phyloP scores from a whole-genome alignment of 2,113 vertebrate genomes.

The Lathamus discolor region DNA sequence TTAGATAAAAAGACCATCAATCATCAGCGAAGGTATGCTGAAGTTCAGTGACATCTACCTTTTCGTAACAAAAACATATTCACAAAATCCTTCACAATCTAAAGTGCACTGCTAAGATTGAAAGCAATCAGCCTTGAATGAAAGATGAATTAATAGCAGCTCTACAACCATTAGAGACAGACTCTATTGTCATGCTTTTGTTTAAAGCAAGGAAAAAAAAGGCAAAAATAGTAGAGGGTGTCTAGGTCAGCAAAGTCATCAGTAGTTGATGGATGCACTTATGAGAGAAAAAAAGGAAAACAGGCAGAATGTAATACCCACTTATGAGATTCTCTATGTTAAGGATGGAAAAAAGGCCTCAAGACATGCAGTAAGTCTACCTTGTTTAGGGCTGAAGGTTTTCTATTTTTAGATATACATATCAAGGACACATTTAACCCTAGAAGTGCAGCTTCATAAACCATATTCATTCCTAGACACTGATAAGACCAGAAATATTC shows the following conservation, averaged over 20 bases:
- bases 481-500: not conserved
- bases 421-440: conserved; percentile 26
- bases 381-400: not conserved
- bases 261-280: conserved; percentile 42
- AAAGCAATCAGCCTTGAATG: conserved; percentile 46
- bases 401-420: not conserved
- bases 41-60: not conserved
- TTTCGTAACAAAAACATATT: conserved; percentile 6
- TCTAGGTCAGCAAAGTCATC: conserved; percentile 51
- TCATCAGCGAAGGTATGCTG: not conserved
- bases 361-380: not conserved
- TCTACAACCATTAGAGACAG: conserved; percentile 38
- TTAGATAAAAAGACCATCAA: not conserved
- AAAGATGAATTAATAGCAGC: conserved; percentile 37
- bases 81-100: not conserved
- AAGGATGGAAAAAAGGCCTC: conserved; percentile 9
- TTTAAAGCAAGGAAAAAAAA: conserved; percentile 29
- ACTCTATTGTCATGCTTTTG: conserved; percentile 6
- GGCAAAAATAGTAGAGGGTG: not conserved
- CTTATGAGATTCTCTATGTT: not conserved
- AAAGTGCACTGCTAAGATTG: not conserved
- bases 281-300: conserved; percentile 32
- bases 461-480: not conserved
- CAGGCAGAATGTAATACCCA: conserved; percentile 7
- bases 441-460: not conserved